phyloP scores from a whole-genome alignment of 53 echinoderm and acorn worm species.

The Stichopus horrens region DNA sequence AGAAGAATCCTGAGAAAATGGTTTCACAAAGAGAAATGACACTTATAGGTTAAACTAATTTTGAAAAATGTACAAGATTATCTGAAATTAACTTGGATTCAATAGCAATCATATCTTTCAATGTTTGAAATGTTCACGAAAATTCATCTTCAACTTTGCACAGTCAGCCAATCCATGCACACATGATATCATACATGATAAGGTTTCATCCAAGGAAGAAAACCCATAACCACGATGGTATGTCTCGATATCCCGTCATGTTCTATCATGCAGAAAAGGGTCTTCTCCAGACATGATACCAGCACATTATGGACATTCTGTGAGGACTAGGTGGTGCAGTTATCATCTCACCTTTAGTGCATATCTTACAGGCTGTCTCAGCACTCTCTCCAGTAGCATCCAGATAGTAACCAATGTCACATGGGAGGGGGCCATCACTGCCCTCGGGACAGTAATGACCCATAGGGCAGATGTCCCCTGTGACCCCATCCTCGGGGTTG shows the following conservation, averaged over 20 bases:
- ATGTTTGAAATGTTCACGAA: no score
- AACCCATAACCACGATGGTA: no score
- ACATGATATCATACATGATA: no score
- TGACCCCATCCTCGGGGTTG: slow-evolving; percentile 86
- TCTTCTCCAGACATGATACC: no score
- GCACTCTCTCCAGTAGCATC: slow-evolving; percentile 72
- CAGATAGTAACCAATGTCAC: slow-evolving; percentile 84
- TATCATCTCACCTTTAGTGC: slow-evolving; percentile 69
- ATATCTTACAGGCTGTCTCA: slow-evolving; percentile 76
- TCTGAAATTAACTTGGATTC: background rate
- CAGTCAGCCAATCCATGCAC: background rate
- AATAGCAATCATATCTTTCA: background rate
- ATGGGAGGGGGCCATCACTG: slow-evolving; percentile 66
- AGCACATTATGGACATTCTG: no score
- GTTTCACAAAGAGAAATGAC: background rate
- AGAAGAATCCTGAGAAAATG: slow-evolving; percentile 58
- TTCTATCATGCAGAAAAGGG: no score
- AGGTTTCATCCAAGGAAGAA: no score
- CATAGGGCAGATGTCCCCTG: slow-evolving; percentile 88
- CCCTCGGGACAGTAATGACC: slow-evolving; percentile 90
- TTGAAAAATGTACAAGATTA: background rate
- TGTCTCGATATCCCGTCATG: no score
- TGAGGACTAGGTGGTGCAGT: background rate
- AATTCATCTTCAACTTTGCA: no score
- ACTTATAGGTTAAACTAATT: background rate